Base-by-base conservation (phyloP, 2,888 invertebrate genomes). In the Ormyrus pomaceus region DNA sequence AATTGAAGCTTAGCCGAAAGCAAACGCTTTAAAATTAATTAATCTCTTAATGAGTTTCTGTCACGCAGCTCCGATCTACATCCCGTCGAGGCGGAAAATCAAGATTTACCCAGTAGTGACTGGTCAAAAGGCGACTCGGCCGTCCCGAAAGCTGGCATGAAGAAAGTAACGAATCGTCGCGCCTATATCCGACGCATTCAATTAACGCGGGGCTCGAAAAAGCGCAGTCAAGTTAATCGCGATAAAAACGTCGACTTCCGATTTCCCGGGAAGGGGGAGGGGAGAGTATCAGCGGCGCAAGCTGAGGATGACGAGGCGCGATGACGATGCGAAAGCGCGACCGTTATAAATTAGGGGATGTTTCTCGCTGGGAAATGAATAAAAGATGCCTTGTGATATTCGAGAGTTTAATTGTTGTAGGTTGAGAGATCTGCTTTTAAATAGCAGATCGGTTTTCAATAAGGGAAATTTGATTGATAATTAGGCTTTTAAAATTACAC, bases 291-390 rank as follows among this genome's bases (percentile, higher is more conserved):
- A 6, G 46, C 9, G 19, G 34, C 10, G 13, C 13, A 13, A 19
- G 58, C 4, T 8, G 56, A 11, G 58, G 7, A 51, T 77, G 77
- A 69, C 77, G 61, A 34, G 59, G 76, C 11, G 9, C n/a, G 66
- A 73, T 78, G 78, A 78, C 78, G 73, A 10, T 73, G 78, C 78
- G 73, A 78, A 73, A 46, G 48, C 58, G n/a, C 51, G 51, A n/a
- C 55, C 19, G 66, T 8, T 58, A 48, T 8, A 65, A 51, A 65
- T 46, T 8, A 7, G 59, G 50, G 13, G 50, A 34, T 13, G 70
- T 4, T 4, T 34, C 34, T 34, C 34, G 34, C 34, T 34, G 34
- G 34, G 0, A 34, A 34, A 34, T 34, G 34, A 34, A 34, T 34
- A 34, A 34, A 34, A 34, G 34, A 34, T 34, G 34, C 34, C 4